Evolutionary conservation across 2,797 vertebrate species (phyloP), one percentile per base, ranked within the genome.

Genomic region (Brotula barbata): DNA sequence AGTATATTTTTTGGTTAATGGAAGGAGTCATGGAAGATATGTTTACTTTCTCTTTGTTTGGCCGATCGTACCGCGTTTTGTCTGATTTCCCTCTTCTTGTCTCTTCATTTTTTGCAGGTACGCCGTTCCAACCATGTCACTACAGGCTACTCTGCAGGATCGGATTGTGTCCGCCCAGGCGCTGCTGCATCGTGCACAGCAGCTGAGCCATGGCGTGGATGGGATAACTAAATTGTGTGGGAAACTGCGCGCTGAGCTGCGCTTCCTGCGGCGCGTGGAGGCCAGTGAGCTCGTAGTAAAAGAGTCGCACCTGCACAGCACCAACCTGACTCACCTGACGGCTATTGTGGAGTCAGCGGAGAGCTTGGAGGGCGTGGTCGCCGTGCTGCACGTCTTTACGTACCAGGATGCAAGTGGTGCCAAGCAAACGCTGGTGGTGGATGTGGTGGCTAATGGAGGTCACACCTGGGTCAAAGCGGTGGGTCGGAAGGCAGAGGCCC

Each of bases 391-490:
- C 0, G 95, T 96, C 48, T 97, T 97, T 46, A 82, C 89, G 31
- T 97, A 96, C 0, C 90, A 88, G 69, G 93, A 94, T 13, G 48
- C 53, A 1, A 69, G 83, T 2, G 92, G 93, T 1, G 77, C 85
- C 21, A 93, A 92, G 40, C 93, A 92, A 71, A 94, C 91, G 0
- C 88, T 99, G 42, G 93, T 95, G 63, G 97, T 99, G 43, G 96
- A 99, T 6, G 95, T 99, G 4, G 95, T 99, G 16, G 96, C 95
- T 1, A 94, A 95, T 0, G 85, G 89, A 1, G 97, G 96, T 0
- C 95, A 93, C 73, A 96, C 95, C 0, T 99, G 97, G 97, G 95
- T 99, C 67, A 99, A 98, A 82, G 95, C 96, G 0, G 94, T 98
- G 0, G 95, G 96, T 21, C 90, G 96, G 4, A 99, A 99, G 76